phyloP scores from a whole-genome alignment of 2,113 vertebrate genomes.

The Tiliqua scincoides region DNA sequence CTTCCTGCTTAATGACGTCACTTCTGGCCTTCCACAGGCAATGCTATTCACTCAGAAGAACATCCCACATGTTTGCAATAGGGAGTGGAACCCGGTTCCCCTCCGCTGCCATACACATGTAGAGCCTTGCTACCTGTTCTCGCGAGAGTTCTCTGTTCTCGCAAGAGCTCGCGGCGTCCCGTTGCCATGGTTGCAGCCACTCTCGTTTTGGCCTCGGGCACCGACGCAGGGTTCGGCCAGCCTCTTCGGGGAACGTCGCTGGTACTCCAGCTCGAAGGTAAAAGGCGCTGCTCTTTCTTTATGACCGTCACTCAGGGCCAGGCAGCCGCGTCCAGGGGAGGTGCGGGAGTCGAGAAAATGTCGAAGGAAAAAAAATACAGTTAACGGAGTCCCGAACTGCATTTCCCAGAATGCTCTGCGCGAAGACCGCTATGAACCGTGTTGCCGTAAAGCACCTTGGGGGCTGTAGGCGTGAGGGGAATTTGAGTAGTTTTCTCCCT shows the following conservation, averaged over 20 bases:
- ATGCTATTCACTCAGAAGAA: too few species aligned
- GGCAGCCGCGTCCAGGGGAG: not conserved
- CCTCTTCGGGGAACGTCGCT: too few species aligned
- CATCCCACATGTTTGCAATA: too few species aligned
- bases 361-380: fast-evolving
- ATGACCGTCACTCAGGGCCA: too few species aligned
- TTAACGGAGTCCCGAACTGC: fast-evolving
- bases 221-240: not conserved
- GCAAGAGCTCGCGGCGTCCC: not conserved
- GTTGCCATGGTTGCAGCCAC: slow-evolving; percentile 38
- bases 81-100: too few species aligned
- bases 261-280: not conserved
- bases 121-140: too few species aligned
- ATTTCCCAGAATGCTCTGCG: fast-evolving
- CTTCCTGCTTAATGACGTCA: too few species aligned
- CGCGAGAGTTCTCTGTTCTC: not conserved
- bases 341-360: not conserved
- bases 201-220: not conserved
- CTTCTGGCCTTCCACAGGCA: too few species aligned
- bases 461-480: not conserved
- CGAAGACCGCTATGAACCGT: too few species aligned
- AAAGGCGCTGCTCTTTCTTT: not conserved
- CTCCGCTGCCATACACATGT: too few species aligned
- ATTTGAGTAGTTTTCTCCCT: too few species aligned
- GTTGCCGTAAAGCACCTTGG: not conserved